phyloP scores from a whole-genome alignment of 2,113 vertebrate genomes.

The Notiomystis cincta region DNA sequence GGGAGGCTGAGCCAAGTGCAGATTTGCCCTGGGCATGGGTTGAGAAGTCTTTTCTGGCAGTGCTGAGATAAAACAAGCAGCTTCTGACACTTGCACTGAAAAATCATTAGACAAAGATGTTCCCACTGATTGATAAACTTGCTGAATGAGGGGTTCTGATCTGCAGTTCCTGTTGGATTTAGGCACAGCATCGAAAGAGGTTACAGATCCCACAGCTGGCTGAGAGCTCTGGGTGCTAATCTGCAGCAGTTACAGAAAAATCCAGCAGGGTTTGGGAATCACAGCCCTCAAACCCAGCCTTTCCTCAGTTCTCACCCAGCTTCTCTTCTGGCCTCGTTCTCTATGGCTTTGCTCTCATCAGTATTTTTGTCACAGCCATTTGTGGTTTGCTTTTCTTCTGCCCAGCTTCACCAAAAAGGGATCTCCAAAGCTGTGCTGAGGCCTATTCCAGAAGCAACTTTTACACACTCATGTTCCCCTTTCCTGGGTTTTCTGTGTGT shows the following conservation, averaged over 20 bases:
- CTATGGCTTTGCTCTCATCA: background rate
- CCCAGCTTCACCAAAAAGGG: background rate
- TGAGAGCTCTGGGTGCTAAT: background rate
- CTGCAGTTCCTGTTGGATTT: background rate
- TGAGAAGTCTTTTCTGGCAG: background rate
- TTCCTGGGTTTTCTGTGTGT: background rate
- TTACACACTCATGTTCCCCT: background rate
- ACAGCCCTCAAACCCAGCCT: background rate
- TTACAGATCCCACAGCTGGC: background rate
- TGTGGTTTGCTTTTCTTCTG: background rate
- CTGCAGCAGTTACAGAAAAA: background rate
- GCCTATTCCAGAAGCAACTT: background rate
- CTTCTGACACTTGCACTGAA: background rate
- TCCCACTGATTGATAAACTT: background rate
- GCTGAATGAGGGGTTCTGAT: background rate
- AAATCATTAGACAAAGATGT: background rate
- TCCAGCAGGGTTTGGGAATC: background rate
- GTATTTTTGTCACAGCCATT: background rate
- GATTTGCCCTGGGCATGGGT: background rate
- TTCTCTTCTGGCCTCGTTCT: background rate
- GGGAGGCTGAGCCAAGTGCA: background rate
- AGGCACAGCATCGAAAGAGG: background rate
- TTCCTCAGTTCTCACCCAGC: background rate
- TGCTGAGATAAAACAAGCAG: background rate
- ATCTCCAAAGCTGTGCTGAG: background rate